phyloP scores from a whole-genome alignment of 2,797 vertebrate species.

The Alca torda region DNA sequence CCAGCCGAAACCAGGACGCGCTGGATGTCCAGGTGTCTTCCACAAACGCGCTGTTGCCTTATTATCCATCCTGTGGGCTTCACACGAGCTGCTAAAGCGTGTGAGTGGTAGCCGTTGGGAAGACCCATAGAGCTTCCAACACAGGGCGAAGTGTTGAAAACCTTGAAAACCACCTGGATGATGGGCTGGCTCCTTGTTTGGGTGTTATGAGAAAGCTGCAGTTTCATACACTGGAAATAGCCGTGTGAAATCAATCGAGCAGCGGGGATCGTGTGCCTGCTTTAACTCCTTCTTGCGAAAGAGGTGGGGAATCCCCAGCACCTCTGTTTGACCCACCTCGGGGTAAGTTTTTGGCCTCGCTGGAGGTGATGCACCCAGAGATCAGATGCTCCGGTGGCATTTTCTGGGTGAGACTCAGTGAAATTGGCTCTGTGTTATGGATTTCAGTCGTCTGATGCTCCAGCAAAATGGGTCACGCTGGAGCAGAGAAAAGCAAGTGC shows the following conservation, averaged over 20 bases:
- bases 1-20: neutral
- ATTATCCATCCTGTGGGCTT: neutral
- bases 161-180: too few relatives aligned
- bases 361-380: neutral
- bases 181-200: neutral
- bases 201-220: neutral
- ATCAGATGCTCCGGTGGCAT: accelerated
- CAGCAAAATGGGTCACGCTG: accelerated
- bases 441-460: neutral
- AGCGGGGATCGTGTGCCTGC: neutral
- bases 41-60: neutral
- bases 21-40: neutral
- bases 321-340: neutral
- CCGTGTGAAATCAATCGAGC: too few relatives aligned
- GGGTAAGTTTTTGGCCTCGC: neutral
- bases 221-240: neutral
- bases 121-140: neutral
- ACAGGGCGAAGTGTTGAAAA: neutral
- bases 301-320: neutral
- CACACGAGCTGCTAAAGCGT: neutral
- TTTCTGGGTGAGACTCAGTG: neutral
- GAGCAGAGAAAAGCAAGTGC: neutral
- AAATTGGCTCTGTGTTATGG: neutral
- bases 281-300: neutral
- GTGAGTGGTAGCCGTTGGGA: neutral